Evolutionary conservation across 1,140 invertebrate species (phyloP), one percentile per base, ranked within the genome.

Genomic region (Zeugodacus cucurbitae): DNA sequence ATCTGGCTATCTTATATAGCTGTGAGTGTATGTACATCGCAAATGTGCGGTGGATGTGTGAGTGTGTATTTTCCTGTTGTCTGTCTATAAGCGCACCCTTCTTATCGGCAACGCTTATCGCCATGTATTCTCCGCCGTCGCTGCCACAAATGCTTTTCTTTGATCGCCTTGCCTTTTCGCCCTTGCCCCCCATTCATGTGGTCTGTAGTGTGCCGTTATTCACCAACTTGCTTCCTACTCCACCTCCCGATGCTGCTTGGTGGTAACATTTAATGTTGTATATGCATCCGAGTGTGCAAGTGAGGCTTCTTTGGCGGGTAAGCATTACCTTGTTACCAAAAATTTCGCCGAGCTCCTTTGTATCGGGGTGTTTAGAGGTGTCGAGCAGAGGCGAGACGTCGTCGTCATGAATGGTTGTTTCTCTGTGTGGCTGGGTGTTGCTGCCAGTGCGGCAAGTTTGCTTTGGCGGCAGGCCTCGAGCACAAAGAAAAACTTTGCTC

Each of bases 81-180:
- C 64, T 88, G 90, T 91, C 34, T 85, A 17, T 41, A 20, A 57
- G 20, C 58, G 10, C 87, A 41, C 59, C 37, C 64, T 87, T n/a
- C 37, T 70, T 87, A 67, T 44, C 26, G 44, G 62, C 67, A 37
- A n/a, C 26, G 22, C 62, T 67, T 87, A 87, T 87, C 87, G 26
- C 34, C 62, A 70, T 87, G 37, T 87, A 54, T 22, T 87, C 32
- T 44, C 48, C 32, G 85, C n/a, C 29, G 44, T 57, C 78, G 78
- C 57, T 58, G 82, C 57, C 32, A 20, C 37, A 44, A 86, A 57
- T 57, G 44, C 26, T 86, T 34, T 22, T 44, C 70, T 41, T 22
- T 7, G 20, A 34, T 74, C 37, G 20, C 37, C 7, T 14, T 29
- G 26, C 74, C 29, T 82, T 48, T 41, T 82, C 74, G 37, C 20